These are phyloP conservation scores for Saccopteryx bilineata DNA, from an alignment of 2,113 vertebrate species.

Conservation along the genomic window DNA sequence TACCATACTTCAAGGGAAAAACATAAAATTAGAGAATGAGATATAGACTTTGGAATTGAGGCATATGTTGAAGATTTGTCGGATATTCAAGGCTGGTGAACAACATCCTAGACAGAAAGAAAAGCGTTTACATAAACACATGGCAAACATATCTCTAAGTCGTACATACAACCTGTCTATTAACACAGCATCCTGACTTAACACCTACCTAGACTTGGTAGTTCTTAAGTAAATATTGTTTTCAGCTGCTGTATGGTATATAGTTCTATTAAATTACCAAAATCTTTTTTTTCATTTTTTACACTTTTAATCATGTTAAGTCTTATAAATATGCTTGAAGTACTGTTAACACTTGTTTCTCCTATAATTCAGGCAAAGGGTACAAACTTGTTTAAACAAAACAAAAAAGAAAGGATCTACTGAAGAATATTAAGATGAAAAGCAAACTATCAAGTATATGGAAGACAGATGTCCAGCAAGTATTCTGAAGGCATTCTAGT, in stretches of 20 bases:
- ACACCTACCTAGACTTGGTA: background rate
- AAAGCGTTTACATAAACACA: background rate
- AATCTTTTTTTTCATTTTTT: slow-evolving; percentile 45
- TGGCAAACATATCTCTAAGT: background rate
- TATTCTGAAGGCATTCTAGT: background rate
- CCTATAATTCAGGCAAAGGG: background rate
- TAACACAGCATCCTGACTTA: background rate
- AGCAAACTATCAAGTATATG: slow-evolving; percentile 20
- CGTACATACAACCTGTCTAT: background rate
- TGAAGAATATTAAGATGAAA: background rate
- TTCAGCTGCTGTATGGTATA: background rate
- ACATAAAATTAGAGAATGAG: slow-evolving; percentile 9
- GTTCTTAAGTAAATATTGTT: background rate
- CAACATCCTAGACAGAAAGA: background rate
- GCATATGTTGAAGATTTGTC: background rate
- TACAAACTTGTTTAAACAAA: slow-evolving; percentile 32
- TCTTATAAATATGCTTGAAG: slow-evolving; percentile 60
- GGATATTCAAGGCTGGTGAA: background rate
- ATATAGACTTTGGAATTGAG: background rate
- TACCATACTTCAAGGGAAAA: background rate
- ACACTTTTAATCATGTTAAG: slow-evolving; percentile 44
- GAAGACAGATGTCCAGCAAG: background rate
- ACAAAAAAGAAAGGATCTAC: too few species aligned
- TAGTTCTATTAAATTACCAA: slow-evolving; percentile 34
- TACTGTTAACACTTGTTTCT: slow-evolving; percentile 40